Base-by-base conservation (phyloP, 1,140 invertebrate species). In the Cheumatopsyche charites region DNA sequence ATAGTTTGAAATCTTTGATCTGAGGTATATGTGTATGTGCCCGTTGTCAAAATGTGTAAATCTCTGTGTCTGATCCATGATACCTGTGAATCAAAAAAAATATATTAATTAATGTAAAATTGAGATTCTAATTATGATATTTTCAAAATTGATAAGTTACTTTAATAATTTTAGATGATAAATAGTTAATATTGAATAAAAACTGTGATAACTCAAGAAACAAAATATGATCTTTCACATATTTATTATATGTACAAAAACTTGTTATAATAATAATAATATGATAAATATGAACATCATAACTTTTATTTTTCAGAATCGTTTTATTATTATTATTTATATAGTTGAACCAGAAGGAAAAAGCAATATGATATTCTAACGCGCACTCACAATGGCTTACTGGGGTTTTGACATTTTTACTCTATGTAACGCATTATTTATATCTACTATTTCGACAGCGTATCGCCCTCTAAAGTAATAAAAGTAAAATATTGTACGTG, bases 1-100 rank as follows among this genome's bases (percentile, higher is more conserved):
- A 92, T 89, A 41, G 91, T 92, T 85, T 94, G 91, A 86, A 95
- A 96, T 71, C 94, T 87, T 83, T 95, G 93, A 83, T 96, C 94
- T 78, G 90, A 93, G 15, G 94, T 95, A 82, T 95, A 96, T 13
- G 94, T 95, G 82, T 95, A 95, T 25, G 89, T 89, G 62, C 92
- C 93, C 43, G 94, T 93, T 12, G 94, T 95, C 75, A 95, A 85
- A 80, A 95, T 94, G 83, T 95, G 94, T 75, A 95, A 91, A 80
- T 96, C 94, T 42, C 93, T 86, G 80, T 94, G 91, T 45, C 94
- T 87, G 73, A 96, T 93, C 94, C 94, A 96, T 21, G 94, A 87
- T 62, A 88, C 86, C 86, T 87, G 82, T 12, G 76, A 49, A 62
- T 66, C 12, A 23, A 62, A 62, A 21, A 49, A 41, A 63, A 21